A percentile compares a stretch with the other conserved stretches of the same genome.
These are phyloP conservation scores for Passer montanus DNA, from an alignment of 2,113 vertebrate species.

Conservation along the genomic window DNA sequence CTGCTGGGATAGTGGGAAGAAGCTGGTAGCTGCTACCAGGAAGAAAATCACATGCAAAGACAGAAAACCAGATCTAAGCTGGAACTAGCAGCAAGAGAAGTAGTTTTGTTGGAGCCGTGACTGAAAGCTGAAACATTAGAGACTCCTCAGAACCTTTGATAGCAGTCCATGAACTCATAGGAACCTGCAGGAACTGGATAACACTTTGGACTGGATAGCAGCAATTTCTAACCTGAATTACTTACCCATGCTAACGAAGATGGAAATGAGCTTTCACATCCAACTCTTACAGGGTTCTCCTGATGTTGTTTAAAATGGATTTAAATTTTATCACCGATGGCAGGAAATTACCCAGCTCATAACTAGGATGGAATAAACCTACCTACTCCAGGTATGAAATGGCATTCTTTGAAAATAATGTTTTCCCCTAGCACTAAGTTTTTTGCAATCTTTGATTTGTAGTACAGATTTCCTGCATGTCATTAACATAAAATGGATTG, in stretches of 20 bases:
- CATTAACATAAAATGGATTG: background rate
- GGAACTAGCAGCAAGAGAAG: background rate
- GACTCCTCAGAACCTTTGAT: background rate
- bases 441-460: background rate
- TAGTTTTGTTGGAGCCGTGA: background rate
- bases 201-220: background rate
- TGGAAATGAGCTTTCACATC: background rate
- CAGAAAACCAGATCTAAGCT: background rate
- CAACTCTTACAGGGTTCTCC: background rate
- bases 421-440: background rate
- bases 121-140: constrained; percentile 25
- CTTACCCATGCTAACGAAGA: background rate
- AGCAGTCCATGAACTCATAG: background rate
- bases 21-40: background rate
- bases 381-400: constrained; percentile 36
- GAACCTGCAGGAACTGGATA: constrained; percentile 1
- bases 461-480: background rate
- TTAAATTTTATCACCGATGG: background rate
- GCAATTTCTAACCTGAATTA: background rate
- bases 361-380: background rate
- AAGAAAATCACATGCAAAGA: background rate
- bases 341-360: background rate
- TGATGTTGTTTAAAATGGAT: background rate
- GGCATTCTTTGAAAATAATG: background rate
- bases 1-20: constrained; percentile 8